Evolutionary conservation across 1,140 invertebrate genomes (phyloP).

Genomic region (Maconellicoccus hirsutus): DNA sequence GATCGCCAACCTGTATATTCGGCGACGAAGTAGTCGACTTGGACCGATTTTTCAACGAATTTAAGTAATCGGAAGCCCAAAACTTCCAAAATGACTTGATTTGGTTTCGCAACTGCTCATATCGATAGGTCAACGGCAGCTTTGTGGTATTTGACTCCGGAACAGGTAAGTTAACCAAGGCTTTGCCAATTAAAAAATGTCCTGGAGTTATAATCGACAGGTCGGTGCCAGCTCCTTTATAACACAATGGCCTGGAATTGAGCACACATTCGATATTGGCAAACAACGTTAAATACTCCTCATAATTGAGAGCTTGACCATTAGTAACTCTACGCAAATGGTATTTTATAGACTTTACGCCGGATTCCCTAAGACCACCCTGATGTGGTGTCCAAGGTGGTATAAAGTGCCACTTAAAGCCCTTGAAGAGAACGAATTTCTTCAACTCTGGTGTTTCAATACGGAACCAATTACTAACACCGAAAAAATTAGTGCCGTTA

Average conservation of each 20-base stretch:
- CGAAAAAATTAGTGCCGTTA: slow-evolving; percentile 34
- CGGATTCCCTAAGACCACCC: slow-evolving; percentile 33
- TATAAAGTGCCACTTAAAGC: slow-evolving; percentile 32
- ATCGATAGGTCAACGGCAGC: background rate
- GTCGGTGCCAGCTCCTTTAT: slow-evolving; percentile 29
- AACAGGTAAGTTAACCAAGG: background rate
- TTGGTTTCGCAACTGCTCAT: background rate
- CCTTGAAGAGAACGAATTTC: background rate
- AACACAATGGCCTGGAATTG: slow-evolving; percentile 31
- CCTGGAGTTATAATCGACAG: slow-evolving; percentile 27
- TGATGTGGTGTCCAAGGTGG: slow-evolving; percentile 31
- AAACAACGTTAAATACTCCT: slow-evolving; percentile 33
- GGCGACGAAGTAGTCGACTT: background rate
- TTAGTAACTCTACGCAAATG: slow-evolving; percentile 30
- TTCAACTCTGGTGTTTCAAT: slow-evolving; percentile 25
- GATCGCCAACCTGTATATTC: background rate
- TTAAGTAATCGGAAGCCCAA: background rate
- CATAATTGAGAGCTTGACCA: slow-evolving; percentile 28
- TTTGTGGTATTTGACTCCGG: background rate
- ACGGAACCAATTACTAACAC: slow-evolving; percentile 31
- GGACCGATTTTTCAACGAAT: background rate
- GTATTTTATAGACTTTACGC: slow-evolving; percentile 32
- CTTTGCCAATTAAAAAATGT: slow-evolving; percentile 1
- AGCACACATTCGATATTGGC: slow-evolving; percentile 31
- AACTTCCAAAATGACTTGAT: background rate